Evolutionary conservation across 2,797 vertebrate genomes (phyloP), one percentile per base, ranked within the genome.

Genomic region (Smutsia temminckii): DNA sequence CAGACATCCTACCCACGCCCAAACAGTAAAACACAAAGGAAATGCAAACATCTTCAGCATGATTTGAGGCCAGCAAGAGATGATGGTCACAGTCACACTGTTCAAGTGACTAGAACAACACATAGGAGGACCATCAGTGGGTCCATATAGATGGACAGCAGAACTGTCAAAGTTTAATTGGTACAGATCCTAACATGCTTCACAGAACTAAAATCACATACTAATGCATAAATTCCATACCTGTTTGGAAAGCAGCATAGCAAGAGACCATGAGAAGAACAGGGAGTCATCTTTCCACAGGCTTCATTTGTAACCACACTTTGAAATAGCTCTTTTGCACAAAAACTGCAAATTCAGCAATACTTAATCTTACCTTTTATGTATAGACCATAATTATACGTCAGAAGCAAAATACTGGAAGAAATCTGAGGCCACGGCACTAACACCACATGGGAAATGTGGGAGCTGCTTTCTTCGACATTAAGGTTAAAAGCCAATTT

Each of bases 1-100:
- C 75, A 91, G 97, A 97, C 94, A 5, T 8, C 96, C 94, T 74
- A 59, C 77, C 97, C 85, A 72, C 40, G 75, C 95, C 93, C 96
- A 12, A 27, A 93, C 86, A 94, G 92, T 72, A 25, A 49, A 89
- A 55, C 0, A 46, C 46, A 77, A 93, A 97, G 95, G 90, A 61
- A 93, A 96, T 64, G 0, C 40, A 75, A 72, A 78, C 97, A 57
- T 68, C 83, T 71, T 93, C 89, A 59, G 89, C 32, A 25, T 87
- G n/a, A 72, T 85, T 94, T 66, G 92, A 91, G 97, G 92, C 93
- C 55, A 94, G 94, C n/a, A 0, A 93, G 87, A 95, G 94, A 84
- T 1, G 3, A 40, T 0, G 7, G 72, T 21, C 1, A 0, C 0
- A 17, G 81, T 86, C 75, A 49, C 46, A 46, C 3, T 6, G 72